phyloP scores from a whole-genome alignment of 2,113 vertebrate species.

The Galbula dea region DNA sequence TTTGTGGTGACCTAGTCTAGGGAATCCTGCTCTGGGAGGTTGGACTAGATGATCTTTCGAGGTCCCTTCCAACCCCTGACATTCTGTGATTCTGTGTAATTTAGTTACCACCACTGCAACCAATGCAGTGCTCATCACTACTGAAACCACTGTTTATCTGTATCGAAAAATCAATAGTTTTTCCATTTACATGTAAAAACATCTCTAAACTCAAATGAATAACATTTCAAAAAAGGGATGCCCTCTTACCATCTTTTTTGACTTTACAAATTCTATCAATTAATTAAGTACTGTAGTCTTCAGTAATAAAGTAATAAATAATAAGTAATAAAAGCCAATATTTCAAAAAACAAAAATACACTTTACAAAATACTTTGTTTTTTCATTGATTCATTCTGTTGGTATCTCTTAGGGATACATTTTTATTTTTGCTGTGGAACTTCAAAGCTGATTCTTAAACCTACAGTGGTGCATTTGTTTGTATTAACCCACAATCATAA shows the following conservation, averaged over 20 bases:
- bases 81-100: no score
- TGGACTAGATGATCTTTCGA: no score
- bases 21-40: no score
- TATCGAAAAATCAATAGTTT: not conserved
- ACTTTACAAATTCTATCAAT: not conserved
- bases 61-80: no score
- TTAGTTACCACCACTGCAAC: not conserved
- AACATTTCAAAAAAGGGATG: not conserved
- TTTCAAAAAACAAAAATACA: not conserved
- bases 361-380: not conserved
- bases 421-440: not conserved
- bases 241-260: not conserved
- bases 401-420: not conserved
- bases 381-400: not conserved
- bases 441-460: not conserved
- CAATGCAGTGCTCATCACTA: not conserved
- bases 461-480: conserved; percentile 3
- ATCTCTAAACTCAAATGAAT: not conserved
- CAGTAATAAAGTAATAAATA: no score
- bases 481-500: conserved; percentile 27
- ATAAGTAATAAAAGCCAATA: not conserved
- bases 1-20: no score
- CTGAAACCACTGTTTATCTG: not conserved
- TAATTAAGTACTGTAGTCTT: not conserved
- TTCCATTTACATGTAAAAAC: not conserved